phyloP scores from a whole-genome alignment of 2,888 invertebrate genomes.

The Synanthedon vespiformis region DNA sequence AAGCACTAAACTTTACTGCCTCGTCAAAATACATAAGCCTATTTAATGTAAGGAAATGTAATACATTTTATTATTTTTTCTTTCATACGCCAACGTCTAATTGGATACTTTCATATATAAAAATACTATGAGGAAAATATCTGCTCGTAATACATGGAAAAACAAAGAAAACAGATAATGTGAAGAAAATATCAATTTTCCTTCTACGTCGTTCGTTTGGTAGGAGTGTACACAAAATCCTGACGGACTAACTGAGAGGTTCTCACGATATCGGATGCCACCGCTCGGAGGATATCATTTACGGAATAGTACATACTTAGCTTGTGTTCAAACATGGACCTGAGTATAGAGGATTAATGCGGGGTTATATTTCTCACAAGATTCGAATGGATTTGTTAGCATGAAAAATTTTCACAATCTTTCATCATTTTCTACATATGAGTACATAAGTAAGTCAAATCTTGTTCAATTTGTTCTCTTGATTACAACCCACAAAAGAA shows the following conservation, averaged over 20 bases:
- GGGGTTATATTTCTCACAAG: slow-evolving; percentile 1
- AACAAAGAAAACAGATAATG: background rate
- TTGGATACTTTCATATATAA: no score
- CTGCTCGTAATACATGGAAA: no score
- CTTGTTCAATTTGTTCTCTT: no score
- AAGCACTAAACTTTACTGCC: no score
- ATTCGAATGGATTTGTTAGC: background rate
- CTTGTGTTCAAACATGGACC: slow-evolving; percentile 3
- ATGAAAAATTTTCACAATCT: background rate
- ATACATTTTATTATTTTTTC: no score
- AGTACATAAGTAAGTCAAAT: background rate
- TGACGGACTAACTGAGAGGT: slow-evolving; percentile 17
- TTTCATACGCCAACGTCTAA: no score
- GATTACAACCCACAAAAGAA: no score
- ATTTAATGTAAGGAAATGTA: no score
- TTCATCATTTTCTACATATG: background rate
- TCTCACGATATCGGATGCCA: slow-evolving; percentile 25
- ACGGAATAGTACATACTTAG: slow-evolving; percentile 15
- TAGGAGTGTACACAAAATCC: slow-evolving; percentile 2
- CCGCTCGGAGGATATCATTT: slow-evolving; percentile 24
- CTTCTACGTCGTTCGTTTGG: background rate
- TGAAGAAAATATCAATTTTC: slow-evolving; percentile 4
- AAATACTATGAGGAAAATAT: no score
- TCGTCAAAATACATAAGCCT: no score
- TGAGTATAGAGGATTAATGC: slow-evolving; percentile 8